These are phyloP conservation scores for Oreochromis spilurus DNA, from an alignment of 2,113 vertebrate species.

Conservation along the genomic window DNA sequence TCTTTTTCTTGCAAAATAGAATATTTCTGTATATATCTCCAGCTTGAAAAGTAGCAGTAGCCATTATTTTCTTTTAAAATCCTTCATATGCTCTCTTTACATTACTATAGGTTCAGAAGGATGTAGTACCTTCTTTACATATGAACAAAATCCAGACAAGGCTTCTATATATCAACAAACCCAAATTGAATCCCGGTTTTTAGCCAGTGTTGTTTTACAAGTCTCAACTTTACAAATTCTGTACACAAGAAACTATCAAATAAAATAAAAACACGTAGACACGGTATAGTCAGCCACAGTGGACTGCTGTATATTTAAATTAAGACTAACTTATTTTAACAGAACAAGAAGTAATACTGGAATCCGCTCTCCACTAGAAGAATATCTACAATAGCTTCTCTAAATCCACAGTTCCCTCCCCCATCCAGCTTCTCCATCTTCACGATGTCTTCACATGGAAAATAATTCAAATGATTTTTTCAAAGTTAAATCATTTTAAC, in stretches of 20 bases:
- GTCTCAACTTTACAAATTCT: conserved; percentile 76
- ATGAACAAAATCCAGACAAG: conserved; percentile 86
- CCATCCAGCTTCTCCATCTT: conserved; percentile 70
- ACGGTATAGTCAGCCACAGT: conserved; percentile 78
- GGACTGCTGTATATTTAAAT: conserved; percentile 91
- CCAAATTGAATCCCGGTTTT: conserved; percentile 56
- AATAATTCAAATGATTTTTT: conserved; percentile 43
- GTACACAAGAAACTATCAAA: conserved; percentile 78
- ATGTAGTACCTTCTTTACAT: conserved; percentile 65
- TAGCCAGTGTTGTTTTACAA: conserved; percentile 69
- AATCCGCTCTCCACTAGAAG: conserved; percentile 87
- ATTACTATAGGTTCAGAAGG: conserved; percentile 69
- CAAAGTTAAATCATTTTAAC: conserved; percentile 72
- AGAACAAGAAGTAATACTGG: conserved; percentile 92
- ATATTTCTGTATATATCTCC: conserved; percentile 75
- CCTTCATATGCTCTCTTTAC: conserved; percentile 72
- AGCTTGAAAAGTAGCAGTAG: conserved; percentile 72
- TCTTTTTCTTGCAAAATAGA: conserved; percentile 72
- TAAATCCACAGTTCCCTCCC: conserved; percentile 74
- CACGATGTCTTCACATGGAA: conserved; percentile 57
- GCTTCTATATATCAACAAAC: conserved; percentile 78
- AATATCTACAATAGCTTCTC: conserved; percentile 93
- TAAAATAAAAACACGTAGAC: conserved; percentile 81
- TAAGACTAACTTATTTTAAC: conserved; percentile 91
- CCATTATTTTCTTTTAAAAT: conserved; percentile 66